Percentiles rank a stretch among this genome's conserved stretches.
These are phyloP conservation scores for Cantharis flavilabris DNA, from an alignment of 2,888 invertebrate species.

Conservation along the genomic window DNA sequence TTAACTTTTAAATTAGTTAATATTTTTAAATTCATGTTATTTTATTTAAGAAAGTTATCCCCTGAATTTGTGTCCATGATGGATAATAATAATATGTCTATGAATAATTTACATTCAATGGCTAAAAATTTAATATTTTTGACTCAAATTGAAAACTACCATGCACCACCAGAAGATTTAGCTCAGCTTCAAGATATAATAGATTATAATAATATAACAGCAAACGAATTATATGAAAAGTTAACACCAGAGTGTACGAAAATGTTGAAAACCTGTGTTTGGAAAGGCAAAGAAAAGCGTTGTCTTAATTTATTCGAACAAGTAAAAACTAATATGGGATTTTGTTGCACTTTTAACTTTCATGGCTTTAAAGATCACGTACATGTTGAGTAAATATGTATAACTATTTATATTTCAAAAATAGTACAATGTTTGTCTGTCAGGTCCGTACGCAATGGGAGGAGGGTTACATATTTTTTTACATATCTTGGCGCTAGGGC, in stretches of 20 bases:
- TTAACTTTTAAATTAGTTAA: slow-evolving; percentile 26
- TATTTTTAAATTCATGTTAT: slow-evolving; percentile 9
- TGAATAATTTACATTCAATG: not conserved
- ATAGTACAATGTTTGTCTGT: too few relatives aligned
- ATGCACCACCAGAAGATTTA: slow-evolving; percentile 23
- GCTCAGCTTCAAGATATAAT: slow-evolving; percentile 35
- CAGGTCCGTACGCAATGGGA: too few relatives aligned
- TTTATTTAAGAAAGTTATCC: not conserved
- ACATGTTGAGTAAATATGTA: too few relatives aligned
- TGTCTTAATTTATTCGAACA: slow-evolving; percentile 46
- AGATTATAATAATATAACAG: slow-evolving; percentile 33
- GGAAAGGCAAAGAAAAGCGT: slow-evolving; percentile 45
- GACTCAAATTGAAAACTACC: not conserved
- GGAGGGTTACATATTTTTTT: too few relatives aligned
- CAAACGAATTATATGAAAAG: slow-evolving; percentile 15
- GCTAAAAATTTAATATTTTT: not conserved
- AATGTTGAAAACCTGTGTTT: slow-evolving; percentile 42
- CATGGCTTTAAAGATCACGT: slow-evolving; percentile 53
- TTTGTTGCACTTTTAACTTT: slow-evolving; percentile 71
- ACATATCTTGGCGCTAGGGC: too few relatives aligned
- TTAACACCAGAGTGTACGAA: slow-evolving; percentile 42
- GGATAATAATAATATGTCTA: not conserved
- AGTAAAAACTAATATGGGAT: slow-evolving; percentile 46
- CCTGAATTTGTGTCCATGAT: too few relatives aligned
- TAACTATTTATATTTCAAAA: too few relatives aligned